phyloP scores from a whole-genome alignment of 2,113 vertebrate genomes.

The cattle (Bos taurus) region DNA sequence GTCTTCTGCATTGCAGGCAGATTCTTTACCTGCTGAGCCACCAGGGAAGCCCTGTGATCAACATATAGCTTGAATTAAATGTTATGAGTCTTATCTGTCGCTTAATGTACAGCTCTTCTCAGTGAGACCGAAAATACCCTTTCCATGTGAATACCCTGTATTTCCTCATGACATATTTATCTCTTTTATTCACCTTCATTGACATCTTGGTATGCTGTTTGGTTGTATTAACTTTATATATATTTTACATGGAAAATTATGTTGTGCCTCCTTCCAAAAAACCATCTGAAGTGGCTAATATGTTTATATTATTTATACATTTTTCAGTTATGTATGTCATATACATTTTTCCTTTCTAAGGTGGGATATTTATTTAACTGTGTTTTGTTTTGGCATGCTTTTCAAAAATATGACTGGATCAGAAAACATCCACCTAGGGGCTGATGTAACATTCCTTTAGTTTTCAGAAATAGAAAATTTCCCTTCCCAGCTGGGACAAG shows the following conservation, averaged over 20 bases:
- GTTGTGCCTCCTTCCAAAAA: neutral
- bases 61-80: neutral
- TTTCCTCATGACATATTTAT: neutral
- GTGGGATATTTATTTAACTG: neutral
- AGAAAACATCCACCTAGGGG: neutral
- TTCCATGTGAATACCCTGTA: neutral
- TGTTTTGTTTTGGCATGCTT: neutral
- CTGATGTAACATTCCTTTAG: neutral
- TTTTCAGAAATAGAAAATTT: constrained; percentile 1
- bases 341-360: neutral
- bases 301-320: neutral
- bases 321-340: neutral
- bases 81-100: neutral
- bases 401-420: neutral
- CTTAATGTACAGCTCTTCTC: neutral
- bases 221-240: neutral
- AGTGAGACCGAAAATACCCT: neutral
- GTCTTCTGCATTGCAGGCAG: neutral
- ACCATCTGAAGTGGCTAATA: neutral
- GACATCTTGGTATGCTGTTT: neutral
- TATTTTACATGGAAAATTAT: neutral
- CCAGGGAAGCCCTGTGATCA: neutral
- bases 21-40: neutral
- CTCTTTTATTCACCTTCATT: neutral
- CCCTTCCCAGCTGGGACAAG: neutral